Conservation (phyloP, 2,113 vertebrate species). For the Piliocolobus tephrosceles region DNA sequence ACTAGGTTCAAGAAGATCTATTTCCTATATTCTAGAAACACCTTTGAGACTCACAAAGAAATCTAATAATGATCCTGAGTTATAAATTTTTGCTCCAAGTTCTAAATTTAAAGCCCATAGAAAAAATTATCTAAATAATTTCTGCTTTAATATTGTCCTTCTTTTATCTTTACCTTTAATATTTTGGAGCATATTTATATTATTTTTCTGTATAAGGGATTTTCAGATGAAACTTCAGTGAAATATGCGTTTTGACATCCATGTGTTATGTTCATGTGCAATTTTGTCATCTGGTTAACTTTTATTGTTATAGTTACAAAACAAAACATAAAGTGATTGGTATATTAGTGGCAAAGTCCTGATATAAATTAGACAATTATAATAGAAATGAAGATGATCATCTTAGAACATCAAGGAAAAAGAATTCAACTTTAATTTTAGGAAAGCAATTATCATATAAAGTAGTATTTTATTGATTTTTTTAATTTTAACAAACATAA, state of each 20-base stretch:
- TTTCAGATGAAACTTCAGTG: not conserved
- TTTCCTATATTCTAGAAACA: not conserved
- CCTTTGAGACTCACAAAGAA: not conserved
- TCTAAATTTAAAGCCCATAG: not conserved
- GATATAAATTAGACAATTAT: not conserved
- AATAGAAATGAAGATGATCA: not conserved
- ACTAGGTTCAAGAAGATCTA: not conserved
- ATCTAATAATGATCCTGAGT: not conserved
- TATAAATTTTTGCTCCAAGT: not conserved
- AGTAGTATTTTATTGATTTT: not conserved
- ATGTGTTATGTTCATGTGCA: not conserved
- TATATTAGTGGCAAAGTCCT: not conserved
- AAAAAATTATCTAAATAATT: not conserved
- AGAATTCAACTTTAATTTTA: not conserved
- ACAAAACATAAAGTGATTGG: not conserved
- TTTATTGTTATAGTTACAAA: not conserved
- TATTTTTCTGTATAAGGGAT: not conserved
- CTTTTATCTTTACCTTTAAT: not conserved
- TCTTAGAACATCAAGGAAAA: not conserved
- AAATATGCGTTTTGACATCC: not conserved
- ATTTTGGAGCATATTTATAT: not conserved
- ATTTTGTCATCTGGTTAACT: not conserved
- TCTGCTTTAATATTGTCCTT: not conserved
- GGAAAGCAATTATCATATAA: not conserved
- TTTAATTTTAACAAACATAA: not conserved